phyloP scores from a whole-genome alignment of 2,888 invertebrate genomes.

The Drosophila putrida region DNA sequence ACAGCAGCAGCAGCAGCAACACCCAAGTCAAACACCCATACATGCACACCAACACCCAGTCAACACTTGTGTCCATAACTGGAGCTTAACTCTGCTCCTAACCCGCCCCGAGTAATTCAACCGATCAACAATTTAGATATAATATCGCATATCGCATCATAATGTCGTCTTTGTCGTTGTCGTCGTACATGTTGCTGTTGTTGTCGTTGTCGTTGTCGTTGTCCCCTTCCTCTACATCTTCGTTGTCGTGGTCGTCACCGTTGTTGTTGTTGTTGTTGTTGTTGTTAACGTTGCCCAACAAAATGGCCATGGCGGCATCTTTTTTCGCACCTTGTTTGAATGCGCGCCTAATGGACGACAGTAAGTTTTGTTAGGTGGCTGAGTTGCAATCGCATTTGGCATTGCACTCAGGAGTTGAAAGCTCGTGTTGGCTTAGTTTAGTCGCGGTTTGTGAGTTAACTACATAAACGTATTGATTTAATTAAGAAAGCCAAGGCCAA shows the following conservation, averaged over 20 bases:
- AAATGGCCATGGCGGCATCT: conserved; percentile 79
- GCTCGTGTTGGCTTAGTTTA: conserved; percentile 53
- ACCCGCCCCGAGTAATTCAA: conserved; percentile 63
- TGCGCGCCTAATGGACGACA: conserved; percentile 81
- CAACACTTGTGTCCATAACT: conserved; percentile 70
- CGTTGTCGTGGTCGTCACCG: conserved; percentile 3
- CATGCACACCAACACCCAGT: conserved; percentile 12
- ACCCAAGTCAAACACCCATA: conserved; percentile 57
- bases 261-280: conserved; percentile 1
- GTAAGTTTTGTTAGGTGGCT: conserved; percentile 76
- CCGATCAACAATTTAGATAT: conserved; percentile 82
- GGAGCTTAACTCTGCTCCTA: conserved; percentile 50
- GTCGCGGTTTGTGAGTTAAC: conserved; percentile 50
- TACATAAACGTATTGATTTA: conserved; percentile 51
- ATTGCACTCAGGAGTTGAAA: conserved; percentile 34
- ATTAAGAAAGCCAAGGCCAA: conserved; percentile 38
- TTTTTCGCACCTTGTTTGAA: conserved; percentile 82
- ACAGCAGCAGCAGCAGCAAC: conserved; percentile 59
- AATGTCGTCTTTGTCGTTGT: conserved; percentile 65
- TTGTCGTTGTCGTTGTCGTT: conserved; percentile 8
- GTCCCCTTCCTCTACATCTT: neutral
- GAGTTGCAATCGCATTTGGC: conserved; percentile 40
- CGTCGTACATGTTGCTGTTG: conserved; percentile 46
- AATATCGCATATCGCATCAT: conserved; percentile 82
- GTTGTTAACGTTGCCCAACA: conserved; percentile 28